Base-by-base conservation (phyloP, 1,140 invertebrate genomes). In the Drosophila grimshawi region DNA sequence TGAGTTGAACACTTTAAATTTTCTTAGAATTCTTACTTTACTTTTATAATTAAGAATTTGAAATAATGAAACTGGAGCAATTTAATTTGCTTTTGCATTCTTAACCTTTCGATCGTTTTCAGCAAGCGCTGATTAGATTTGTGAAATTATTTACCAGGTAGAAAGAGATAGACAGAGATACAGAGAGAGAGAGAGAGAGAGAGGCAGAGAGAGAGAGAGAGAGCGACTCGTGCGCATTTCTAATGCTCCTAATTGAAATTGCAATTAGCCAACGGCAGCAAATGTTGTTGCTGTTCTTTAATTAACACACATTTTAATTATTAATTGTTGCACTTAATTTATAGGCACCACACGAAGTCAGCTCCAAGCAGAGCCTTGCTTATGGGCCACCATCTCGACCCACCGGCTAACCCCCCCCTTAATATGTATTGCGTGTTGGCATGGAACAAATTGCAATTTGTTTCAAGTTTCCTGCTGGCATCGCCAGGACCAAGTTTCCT, bases 301-400 rank as follows among this genome's bases (percentile, higher is more conserved):
- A 86, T 86, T 88, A 88, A 86, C 83, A 88, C 83, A 78, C 80
- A 80, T 82, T 88, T 86, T 65, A 86, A 88, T 86, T 83, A 86
- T 86, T 86, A 88, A 86, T 86, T 86, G 83, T 68, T 71, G 76
- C 79, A 86, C 83, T 88, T 86, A 82, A 86, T 83, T 88, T 86
- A 82, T 88, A 80, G 79, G 68, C 83, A 43, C 32, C 43, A n/a
- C 43, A 56, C 41, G 6, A 45, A 56, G 41, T 39, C 8, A 30
- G 29, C 10, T 4, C 27, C 10, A 60, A 60, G 39, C 29, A 10
- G 43, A 43, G 10, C 10, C 19, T 19, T n/a, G 3, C 52, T 35
- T 8, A 8, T 37, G 39, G 57, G 32, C 19, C 11, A 39, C 7
- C 7, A 46, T n/a, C 19, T n/a, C n/a, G 56, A 35, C 10, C 52